Base-by-base conservation (phyloP, 2,113 vertebrate genomes). In the Protobothrops mucrosquamatus region DNA sequence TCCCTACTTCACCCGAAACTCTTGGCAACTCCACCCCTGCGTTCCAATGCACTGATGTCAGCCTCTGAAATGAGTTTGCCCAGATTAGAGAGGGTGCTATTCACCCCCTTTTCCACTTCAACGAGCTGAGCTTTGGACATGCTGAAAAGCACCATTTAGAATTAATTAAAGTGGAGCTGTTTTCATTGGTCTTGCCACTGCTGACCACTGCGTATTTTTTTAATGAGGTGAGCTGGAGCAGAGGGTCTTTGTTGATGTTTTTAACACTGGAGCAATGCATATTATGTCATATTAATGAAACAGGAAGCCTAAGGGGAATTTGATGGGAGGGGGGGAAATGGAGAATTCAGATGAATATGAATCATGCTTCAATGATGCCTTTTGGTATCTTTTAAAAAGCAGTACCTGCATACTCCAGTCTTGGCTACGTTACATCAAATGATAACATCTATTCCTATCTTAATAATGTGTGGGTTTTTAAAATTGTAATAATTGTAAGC, bases 131-230 rank as follows among this genome's bases (percentile, higher is more conserved):
- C 98, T 98, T 98, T 97, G 97, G 98, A 98, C 98, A 97, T 97
- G 98, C 97, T 98, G 98, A 98, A 99, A 98, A 99, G 98, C 98
- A 98, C 98, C 98, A 98, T 99, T 99, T 98, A 98, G 98, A 99
- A 99, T 99, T 98, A 99, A 99, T 99, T 99, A 99, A 98, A 99
- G 97, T 98, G 98, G 98, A 97, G 98, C 98, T 97, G 97, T 98
- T 98, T 97, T 96, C 96, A 98, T 97, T 97, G 98, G 98, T 98
- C 98, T 56, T 96, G 93, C 95, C 55, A 29, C 95, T 97, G 95
- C 93, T 54, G 88, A 94, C 96, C 93, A 95, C 55, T 93, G 96
- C 69, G 96, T 96, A 97, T 97, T 98, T 97, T 96, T 95, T 97
- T 97, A 97, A 94, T 95, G 96, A 96, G 94, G 95, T 69, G 88